These are phyloP conservation scores for Chrysotoxum bicinctum DNA, from an alignment of 2,888 invertebrate species.

Conservation along the genomic window DNA sequence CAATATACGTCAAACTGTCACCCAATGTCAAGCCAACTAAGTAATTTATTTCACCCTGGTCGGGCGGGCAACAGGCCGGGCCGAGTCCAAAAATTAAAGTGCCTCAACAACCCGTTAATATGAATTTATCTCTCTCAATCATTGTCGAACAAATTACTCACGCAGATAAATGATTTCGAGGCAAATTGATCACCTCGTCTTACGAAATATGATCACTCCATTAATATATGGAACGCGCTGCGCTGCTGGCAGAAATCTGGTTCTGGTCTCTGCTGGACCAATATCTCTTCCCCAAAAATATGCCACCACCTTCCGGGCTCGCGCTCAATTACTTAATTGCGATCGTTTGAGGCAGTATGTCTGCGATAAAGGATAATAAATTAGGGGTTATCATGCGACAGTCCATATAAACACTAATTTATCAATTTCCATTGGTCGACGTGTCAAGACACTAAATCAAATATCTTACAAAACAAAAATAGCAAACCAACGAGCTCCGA, in stretches of 20 bases:
- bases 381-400: conserved; percentile 68
- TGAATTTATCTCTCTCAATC: conserved; percentile 67
- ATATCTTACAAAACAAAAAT: not conserved
- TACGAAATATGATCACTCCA: conserved; percentile 71
- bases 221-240: conserved; percentile 40
- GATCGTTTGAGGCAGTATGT: conserved; percentile 38
- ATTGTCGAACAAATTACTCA: conserved; percentile 70
- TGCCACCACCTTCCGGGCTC: conserved; percentile 40
- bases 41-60: conserved; percentile 47
- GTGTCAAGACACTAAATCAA: conserved; percentile 56
- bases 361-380: conserved; percentile 68
- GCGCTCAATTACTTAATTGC: conserved; percentile 69
- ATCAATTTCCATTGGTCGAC: conserved; percentile 61
- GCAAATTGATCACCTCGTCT: conserved; percentile 62
- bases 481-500: not conserved
- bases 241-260: not conserved
- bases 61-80: not conserved
- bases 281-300: not conserved
- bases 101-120: conserved; percentile 43
- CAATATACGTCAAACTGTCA: conserved; percentile 54
- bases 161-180: conserved; percentile 60
- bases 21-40: conserved; percentile 52
- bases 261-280: not conserved
- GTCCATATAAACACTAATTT: conserved; percentile 66
- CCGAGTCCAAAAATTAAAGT: conserved; percentile 17